These are phyloP conservation scores for Cydia fagiglandana DNA, from an alignment of 1,140 invertebrate species.

Conservation along the genomic window DNA sequence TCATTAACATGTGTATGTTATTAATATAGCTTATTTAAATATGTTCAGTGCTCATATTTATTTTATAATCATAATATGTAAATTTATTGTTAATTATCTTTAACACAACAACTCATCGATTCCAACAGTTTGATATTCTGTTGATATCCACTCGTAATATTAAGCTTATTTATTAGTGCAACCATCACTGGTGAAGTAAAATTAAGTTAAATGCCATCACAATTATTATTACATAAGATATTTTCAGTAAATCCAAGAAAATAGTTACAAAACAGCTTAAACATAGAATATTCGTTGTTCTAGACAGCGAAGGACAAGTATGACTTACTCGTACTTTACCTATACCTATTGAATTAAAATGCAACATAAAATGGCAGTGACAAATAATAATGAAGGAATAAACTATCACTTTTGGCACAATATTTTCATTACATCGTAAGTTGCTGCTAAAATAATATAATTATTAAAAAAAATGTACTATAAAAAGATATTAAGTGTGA, in stretches of 20 bases:
- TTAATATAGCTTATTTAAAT: neutral
- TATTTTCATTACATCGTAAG: neutral
- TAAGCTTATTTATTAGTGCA: constrained; percentile 3
- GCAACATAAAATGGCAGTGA: constrained; percentile 60
- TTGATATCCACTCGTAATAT: neutral
- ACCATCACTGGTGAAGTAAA: constrained; percentile 46
- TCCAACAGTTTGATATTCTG: neutral
- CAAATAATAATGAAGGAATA: constrained; percentile 40
- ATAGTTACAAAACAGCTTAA: constrained; percentile 5
- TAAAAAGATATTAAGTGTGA: neutral
- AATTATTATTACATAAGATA: constrained; percentile 43
- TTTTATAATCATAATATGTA: neutral
- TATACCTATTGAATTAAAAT: constrained; percentile 39
- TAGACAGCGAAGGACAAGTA: constrained; percentile 40
- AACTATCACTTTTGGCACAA: constrained; percentile 62
- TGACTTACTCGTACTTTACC: neutral
- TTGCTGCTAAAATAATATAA: neutral
- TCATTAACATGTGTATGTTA: constrained; percentile 42
- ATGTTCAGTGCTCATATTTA: neutral
- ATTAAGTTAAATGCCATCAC: constrained; percentile 57
- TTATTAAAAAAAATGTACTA: neutral
- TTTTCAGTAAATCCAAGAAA: constrained; percentile 30
- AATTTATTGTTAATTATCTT: neutral
- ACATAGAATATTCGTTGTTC: constrained; percentile 50
- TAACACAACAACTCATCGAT: neutral